phyloP scores from a whole-genome alignment of 1,140 invertebrate genomes.

The Neodiprion fabricii region DNA sequence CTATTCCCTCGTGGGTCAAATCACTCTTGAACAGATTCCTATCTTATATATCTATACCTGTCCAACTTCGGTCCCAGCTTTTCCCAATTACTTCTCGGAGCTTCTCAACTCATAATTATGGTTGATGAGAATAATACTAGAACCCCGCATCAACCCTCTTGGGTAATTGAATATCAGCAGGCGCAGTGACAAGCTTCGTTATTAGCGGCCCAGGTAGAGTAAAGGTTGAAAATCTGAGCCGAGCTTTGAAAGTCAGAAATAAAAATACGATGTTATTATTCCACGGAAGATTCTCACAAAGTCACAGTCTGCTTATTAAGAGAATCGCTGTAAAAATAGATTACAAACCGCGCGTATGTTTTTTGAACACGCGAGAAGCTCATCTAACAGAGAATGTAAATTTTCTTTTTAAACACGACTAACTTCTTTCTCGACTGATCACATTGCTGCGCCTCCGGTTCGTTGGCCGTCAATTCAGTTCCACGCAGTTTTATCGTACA shows the following conservation, averaged over 20 bases:
- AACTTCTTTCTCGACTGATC: not conserved
- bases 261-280: no score
- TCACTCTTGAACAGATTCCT: not conserved
- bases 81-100: constrained; percentile 1
- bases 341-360: no score
- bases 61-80: not conserved
- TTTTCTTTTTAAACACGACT: not conserved
- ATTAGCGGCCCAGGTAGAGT: no score
- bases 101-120: not conserved
- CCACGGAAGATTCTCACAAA: no score
- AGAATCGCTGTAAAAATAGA: no score
- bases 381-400: not conserved
- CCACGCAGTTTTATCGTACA: not conserved
- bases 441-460: not conserved
- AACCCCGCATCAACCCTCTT: not conserved
- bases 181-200: no score
- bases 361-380: not conserved
- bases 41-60: not conserved
- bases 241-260: no score
- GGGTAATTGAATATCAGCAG: no score
- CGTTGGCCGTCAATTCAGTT: not conserved
- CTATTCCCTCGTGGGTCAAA: not conserved
- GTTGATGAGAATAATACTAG: not conserved
- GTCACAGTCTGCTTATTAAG: no score
- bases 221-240: no score